phyloP scores from a whole-genome alignment of 2,888 invertebrate species.

The Orthosia cruda region DNA sequence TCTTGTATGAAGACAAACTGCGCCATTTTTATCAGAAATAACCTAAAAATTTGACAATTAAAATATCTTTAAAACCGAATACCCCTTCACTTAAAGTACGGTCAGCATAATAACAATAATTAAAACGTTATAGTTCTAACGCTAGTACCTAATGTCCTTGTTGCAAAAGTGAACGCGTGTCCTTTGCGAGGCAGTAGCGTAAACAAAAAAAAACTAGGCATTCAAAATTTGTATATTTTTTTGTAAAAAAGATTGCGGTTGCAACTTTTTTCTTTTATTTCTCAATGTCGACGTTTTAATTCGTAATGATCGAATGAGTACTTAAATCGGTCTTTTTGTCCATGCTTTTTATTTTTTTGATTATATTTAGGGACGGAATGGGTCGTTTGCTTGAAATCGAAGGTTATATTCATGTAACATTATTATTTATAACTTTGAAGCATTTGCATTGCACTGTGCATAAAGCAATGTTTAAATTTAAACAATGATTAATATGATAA shows the following conservation, averaged over 20 bases:
- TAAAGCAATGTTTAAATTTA: background rate
- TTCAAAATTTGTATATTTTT: conserved; percentile 1
- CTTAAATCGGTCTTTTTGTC: background rate
- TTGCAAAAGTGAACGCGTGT: conserved; percentile 79
- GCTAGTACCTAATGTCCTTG: conserved; percentile 74
- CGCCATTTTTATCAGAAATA: background rate
- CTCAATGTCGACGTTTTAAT: background rate
- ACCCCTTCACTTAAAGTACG: conserved; percentile 64
- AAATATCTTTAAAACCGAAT: conserved; percentile 21
- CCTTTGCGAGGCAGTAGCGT: conserved; percentile 69
- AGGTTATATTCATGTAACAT: no score
- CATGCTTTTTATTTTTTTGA: background rate
- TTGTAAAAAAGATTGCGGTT: background rate
- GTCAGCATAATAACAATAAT: conserved; percentile 54
- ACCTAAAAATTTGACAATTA: conserved; percentile 13
- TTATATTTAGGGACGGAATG: background rate
- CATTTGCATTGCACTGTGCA: no score
- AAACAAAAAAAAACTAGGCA: conserved; percentile 53
- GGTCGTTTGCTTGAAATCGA: conserved; percentile 1
- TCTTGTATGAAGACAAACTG: background rate
- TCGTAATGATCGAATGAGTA: background rate
- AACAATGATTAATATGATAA: background rate
- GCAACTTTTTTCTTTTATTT: conserved; percentile 21
- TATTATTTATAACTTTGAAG: background rate
- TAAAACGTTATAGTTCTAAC: conserved; percentile 55